Evolutionary conservation across 2,797 vertebrate species (phyloP).

Genomic region (Sarcophilus harrisii): DNA sequence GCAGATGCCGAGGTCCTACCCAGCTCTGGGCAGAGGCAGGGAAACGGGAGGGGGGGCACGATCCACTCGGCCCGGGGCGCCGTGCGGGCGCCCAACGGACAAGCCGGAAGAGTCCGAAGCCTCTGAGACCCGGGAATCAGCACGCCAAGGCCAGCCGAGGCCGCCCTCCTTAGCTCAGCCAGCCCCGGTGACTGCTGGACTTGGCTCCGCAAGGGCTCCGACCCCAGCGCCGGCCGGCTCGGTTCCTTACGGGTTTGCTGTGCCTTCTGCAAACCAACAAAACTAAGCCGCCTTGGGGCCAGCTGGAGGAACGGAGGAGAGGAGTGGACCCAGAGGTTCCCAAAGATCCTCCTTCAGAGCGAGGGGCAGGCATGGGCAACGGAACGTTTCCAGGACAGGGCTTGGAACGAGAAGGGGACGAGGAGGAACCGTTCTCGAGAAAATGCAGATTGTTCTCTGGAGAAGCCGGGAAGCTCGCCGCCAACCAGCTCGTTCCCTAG

Average conservation of each 20-base stretch:
- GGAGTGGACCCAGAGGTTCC: background rate
- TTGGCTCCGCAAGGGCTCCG: slow-evolving; percentile 38
- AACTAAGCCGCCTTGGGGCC: background rate
- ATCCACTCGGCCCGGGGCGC: background rate
- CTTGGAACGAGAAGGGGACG: slow-evolving; percentile 6
- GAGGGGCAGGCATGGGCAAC: background rate
- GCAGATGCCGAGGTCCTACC: background rate
- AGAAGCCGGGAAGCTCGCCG: slow-evolving; percentile 47
- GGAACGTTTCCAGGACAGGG: slow-evolving; percentile 6
- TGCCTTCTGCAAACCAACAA: slow-evolving; percentile 23
- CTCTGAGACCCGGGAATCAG: slow-evolving; percentile 43
- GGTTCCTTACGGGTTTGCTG: slow-evolving; percentile 14
- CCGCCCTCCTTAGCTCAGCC: slow-evolving; percentile 26
- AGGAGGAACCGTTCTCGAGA: background rate
- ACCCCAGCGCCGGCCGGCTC: slow-evolving; percentile 1
- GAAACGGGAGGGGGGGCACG: background rate
- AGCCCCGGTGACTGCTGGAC: slow-evolving; percentile 55
- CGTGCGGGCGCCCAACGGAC: background rate
- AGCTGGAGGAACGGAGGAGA: background rate
- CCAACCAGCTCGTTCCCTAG: background rate
- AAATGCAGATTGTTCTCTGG: slow-evolving; percentile 51
- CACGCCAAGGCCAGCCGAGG: background rate
- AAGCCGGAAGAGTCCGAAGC: slow-evolving; percentile 50
- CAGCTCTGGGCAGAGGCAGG: background rate
- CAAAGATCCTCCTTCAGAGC: background rate